These are phyloP conservation scores for Siniperca obscura DNA, from an alignment of 2,797 vertebrate species.

Conservation along the genomic window DNA sequence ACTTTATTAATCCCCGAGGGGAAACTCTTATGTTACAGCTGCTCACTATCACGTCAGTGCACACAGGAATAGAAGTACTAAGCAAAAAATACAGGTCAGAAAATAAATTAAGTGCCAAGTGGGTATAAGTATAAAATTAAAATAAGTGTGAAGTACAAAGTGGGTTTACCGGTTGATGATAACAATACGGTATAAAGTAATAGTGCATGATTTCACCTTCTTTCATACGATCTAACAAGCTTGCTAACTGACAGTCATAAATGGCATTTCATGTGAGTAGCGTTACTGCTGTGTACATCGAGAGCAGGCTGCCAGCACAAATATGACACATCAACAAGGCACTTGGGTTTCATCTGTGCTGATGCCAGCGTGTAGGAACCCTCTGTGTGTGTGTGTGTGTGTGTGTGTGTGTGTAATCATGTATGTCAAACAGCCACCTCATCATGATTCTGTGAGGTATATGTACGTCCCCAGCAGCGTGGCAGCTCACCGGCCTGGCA, in stretches of 20 bases:
- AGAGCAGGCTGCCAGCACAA: not conserved
- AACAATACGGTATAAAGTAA: too few relatives aligned
- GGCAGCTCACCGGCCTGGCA: constrained; percentile 21
- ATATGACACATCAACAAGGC: constrained; percentile 9
- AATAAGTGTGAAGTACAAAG: too few relatives aligned
- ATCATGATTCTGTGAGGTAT: constrained; percentile 46
- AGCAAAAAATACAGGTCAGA: too few relatives aligned
- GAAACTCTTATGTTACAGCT: too few relatives aligned
- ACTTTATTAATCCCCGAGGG: too few relatives aligned
- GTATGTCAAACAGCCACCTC: constrained; percentile 53
- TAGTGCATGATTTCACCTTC: not conserved
- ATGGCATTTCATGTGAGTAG: not conserved
- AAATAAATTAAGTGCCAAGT: too few relatives aligned
- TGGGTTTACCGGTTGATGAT: too few relatives aligned
- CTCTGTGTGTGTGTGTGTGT: not conserved
- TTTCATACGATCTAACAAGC: not conserved
- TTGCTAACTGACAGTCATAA: not conserved
- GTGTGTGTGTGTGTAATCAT: constrained; percentile 41
- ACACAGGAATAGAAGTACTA: too few relatives aligned
- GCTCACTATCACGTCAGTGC: too few relatives aligned
- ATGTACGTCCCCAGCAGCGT: constrained; percentile 32
- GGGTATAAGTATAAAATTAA: too few relatives aligned
- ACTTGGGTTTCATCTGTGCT: not conserved
- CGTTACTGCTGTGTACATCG: not conserved
- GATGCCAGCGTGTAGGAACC: constrained; percentile 1